Conservation (phyloP, 2,113 vertebrate species). For the Murina feae region DNA sequence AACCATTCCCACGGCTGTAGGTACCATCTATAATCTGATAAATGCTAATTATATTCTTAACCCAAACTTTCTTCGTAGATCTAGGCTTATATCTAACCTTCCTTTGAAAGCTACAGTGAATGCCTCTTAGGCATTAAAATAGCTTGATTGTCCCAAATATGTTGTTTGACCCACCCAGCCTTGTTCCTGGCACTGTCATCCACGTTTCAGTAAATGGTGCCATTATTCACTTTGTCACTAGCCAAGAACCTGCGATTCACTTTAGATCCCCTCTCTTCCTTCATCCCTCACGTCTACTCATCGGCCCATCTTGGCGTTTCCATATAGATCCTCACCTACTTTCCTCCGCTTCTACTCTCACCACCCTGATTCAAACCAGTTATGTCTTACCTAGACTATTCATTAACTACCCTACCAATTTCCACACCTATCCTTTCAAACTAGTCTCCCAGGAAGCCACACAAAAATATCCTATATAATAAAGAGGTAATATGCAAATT, state of each 20-base stretch:
- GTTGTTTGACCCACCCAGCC: neutral
- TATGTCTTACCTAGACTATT: neutral
- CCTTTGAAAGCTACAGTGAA: neutral
- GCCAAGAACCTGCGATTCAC: neutral
- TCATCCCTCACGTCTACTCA: neutral
- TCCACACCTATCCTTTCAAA: neutral
- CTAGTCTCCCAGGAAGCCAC: neutral
- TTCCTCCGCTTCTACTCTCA: neutral
- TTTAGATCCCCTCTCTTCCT: neutral
- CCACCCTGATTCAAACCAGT: neutral
- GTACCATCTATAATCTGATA: neutral
- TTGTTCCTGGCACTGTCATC: neutral
- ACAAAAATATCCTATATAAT: neutral
- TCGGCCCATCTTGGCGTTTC: too few species aligned
- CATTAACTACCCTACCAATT: neutral
- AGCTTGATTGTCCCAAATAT: neutral
- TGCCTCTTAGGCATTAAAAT: neutral
- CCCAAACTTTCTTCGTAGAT: neutral
- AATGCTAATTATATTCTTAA: neutral
- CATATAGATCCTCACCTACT: neutral
- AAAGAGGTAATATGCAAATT: too few species aligned
- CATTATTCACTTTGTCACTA: neutral
- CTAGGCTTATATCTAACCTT: neutral
- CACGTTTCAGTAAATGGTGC: neutral
- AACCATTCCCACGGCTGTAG: neutral